Evolutionary conservation across 2,888 invertebrate genomes (phyloP).

Genomic region (Andrena camellia): DNA sequence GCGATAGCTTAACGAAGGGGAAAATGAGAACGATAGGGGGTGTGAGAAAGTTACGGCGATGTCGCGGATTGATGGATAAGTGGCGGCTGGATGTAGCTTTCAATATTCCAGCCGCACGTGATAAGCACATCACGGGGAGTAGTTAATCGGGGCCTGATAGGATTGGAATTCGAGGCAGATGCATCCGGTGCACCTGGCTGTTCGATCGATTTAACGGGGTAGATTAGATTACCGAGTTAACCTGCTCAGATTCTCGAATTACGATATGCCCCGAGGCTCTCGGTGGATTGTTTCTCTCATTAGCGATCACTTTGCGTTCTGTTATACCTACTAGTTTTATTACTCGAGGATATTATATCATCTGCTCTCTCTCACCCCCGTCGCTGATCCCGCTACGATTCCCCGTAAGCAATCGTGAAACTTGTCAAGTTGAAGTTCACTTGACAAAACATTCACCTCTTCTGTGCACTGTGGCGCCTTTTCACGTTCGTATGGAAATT

Average conservation of each 20-base stretch:
- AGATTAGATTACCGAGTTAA: slow-evolving; percentile 22
- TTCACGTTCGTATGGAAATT: too few species aligned
- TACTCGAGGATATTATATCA: too few species aligned
- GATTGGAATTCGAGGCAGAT: neutral
- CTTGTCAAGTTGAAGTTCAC: too few species aligned
- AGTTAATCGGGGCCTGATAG: neutral
- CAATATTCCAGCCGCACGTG: neutral
- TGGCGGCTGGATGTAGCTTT: neutral
- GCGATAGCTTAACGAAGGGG: neutral
- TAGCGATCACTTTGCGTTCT: too few species aligned
- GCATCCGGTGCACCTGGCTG: slow-evolving; percentile 2
- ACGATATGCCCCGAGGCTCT: neutral
- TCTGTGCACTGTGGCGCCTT: too few species aligned
- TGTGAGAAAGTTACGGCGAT: neutral
- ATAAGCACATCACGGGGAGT: neutral
- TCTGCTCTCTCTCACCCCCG: too few species aligned
- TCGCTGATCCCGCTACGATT: too few species aligned
- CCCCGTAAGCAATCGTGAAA: too few species aligned
- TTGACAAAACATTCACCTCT: too few species aligned
- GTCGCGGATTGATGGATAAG: neutral
- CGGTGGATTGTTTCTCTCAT: too few species aligned
- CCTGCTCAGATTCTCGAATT: slow-evolving; percentile 8
- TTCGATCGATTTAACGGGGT: neutral
- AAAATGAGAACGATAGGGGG: neutral
- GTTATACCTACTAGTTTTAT: too few species aligned